Evolutionary conservation across 2,113 vertebrate genomes (phyloP).

Genomic region (Egretta garzetta): DNA sequence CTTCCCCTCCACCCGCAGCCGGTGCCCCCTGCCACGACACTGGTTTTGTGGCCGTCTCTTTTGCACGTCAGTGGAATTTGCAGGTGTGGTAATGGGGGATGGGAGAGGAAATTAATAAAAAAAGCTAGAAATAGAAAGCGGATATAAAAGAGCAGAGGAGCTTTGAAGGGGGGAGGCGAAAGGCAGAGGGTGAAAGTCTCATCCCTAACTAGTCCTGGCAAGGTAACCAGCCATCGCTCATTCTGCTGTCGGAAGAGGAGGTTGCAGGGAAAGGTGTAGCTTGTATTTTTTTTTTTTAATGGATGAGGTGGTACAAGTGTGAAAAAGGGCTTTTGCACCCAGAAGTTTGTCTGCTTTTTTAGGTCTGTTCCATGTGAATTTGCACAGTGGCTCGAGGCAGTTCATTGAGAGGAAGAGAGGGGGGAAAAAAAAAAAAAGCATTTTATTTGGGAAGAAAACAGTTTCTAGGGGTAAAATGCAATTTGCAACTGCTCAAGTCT

Average conservation of each 20-base stretch:
- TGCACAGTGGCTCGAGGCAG: accelerated
- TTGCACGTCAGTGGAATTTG: neutral
- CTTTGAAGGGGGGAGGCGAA: neutral
- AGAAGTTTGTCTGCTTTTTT: too few relatives aligned
- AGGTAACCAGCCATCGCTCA: neutral
- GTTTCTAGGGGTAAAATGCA: neutral
- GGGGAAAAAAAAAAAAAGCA: neutral
- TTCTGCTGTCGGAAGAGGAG: neutral
- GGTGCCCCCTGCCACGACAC: neutral
- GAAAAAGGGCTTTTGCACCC: too few relatives aligned
- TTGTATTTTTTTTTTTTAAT: neutral
- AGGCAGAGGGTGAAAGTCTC: neutral
- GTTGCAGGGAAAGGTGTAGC: neutral
- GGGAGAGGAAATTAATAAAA: neutral
- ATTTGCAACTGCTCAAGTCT: neutral
- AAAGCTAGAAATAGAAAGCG: neutral
- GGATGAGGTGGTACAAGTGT: neutral
- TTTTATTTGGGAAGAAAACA: neutral
- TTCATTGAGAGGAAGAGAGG: neutral
- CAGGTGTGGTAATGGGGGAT: neutral
- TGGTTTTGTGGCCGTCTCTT: neutral
- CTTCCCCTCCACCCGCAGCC: neutral
- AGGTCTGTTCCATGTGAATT: neutral
- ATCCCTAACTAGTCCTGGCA: neutral
- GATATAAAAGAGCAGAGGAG: neutral